These are phyloP conservation scores for Agapetus fuscipes DNA, from an alignment of 2,888 invertebrate species.

Conservation along the genomic window DNA sequence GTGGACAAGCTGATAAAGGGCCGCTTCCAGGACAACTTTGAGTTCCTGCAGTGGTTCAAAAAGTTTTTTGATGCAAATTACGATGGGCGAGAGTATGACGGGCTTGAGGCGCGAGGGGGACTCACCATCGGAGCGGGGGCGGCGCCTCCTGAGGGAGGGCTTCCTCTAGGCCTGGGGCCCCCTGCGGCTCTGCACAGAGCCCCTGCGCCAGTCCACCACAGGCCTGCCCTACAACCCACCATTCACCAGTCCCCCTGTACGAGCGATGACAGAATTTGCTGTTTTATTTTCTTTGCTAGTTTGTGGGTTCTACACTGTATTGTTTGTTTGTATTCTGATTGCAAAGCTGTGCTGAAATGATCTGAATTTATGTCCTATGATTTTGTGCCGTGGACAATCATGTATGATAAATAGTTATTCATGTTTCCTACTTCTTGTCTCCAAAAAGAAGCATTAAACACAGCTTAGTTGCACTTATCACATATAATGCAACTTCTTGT, in stretches of 20 bases:
- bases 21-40: conserved; percentile 99
- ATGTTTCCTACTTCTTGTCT: no score
- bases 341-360: no score
- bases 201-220: conserved; percentile 24
- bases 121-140: conserved; percentile 67
- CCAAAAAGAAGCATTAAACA: no score
- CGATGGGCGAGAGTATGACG: conserved; percentile 94
- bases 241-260: conserved; percentile 26
- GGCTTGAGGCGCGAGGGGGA: conserved; percentile 78
- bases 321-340: no score
- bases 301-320: not conserved
- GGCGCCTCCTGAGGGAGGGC: conserved; percentile 26
- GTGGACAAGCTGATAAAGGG: conserved; percentile 99
- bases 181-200: conserved; percentile 22
- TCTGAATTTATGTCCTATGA: no score
- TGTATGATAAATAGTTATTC: no score
- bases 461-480: no score
- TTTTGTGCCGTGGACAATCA: no score
- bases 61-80: conserved; percentile 99
- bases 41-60: conserved; percentile 99
- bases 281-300: not conserved
- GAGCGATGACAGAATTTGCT: not conserved
- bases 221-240: conserved; percentile 26
- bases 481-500: no score
- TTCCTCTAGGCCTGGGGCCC: conserved; percentile 36